phyloP scores from a whole-genome alignment of 2,797 vertebrate genomes.

The Syngnathus rostellatus region DNA sequence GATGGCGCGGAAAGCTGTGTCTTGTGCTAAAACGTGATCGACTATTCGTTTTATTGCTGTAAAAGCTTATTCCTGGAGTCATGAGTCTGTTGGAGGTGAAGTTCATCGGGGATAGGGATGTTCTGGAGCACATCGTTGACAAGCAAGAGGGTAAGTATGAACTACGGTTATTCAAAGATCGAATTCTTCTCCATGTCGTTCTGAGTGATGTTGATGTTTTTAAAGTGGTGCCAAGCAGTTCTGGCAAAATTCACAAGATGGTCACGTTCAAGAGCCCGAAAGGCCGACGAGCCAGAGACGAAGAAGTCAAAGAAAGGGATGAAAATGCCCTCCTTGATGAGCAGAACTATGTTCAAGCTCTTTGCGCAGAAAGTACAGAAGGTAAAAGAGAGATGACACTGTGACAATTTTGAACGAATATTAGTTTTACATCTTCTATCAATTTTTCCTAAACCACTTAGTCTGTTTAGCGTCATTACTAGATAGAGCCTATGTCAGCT shows the following conservation, averaged over 20 bases:
- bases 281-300: conserved; percentile 36
- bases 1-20: conserved; percentile 58
- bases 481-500: too few relatives aligned
- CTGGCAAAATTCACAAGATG: conserved; percentile 62
- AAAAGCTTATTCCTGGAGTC: conserved; percentile 1
- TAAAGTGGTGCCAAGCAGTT: conserved; percentile 54
- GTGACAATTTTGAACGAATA: not conserved
- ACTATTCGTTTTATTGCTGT: not conserved
- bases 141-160: conserved; percentile 63
- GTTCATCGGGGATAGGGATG: conserved; percentile 85
- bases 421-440: not conserved
- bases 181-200: not conserved
- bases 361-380: conserved; percentile 67
- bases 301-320: conserved; percentile 38
- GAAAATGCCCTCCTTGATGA: conserved; percentile 71
- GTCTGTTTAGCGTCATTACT: too few relatives aligned
- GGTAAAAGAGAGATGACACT: conserved; percentile 44
- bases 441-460: not conserved
- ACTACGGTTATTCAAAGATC: not conserved
- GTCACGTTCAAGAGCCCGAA: conserved; percentile 66
- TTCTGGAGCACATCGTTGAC: conserved; percentile 84
- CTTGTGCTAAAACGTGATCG: not conserved
- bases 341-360: conserved; percentile 75
- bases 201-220: not conserved
- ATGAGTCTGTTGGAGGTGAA: conserved; percentile 77